Base-by-base conservation (phyloP, 1,140 invertebrate genomes). In the Drosophila neocordata region DNA sequence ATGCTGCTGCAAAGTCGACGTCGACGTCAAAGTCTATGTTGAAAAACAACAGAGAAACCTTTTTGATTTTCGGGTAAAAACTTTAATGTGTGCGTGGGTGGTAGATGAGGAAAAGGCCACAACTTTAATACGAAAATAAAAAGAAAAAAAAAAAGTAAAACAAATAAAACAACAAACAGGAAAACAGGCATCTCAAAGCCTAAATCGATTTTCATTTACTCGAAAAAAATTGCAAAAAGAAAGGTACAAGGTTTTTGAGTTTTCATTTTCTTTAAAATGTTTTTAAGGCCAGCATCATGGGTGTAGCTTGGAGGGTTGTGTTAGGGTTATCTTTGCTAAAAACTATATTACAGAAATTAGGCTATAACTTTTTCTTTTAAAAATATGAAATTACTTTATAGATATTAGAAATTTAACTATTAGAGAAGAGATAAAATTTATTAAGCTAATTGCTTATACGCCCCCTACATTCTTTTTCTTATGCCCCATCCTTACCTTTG, bases 31-130 rank as follows among this genome's bases (percentile, higher is more conserved):
- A 20, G 27, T 60, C 51, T 71, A 52, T 68, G 72, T 63, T 74
- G 67, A 64, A 62, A 52, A 70, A 65, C 44, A 75, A 53, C 55
- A 67, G 51, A 59, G 69, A 76, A 64, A 76, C 48, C 31, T 56
- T 56, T 34, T 51, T 20, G 7, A 18, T 51, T 51, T 56, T 56
- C 35, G 27, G 13, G 53, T 56, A 56, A 56, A 56, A 56, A 56
- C 53, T 56, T 56, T 56, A 77, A 76, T 27, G 8, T 34, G 27
- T 56, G 27, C 31, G 53, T 56, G 53, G 53, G 53, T 55, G 53
- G 27, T 13, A 34, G 18, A 44, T 18, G n/a, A 24, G 27, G 1
- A 18, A 44, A 44, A 18, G 13, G 15, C 15, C 15, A 48, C 15
- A 48, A 48, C 41, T 20, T 48, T 48, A 48, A 48, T 3, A 15